These are phyloP conservation scores for Eidolon helvum DNA, from an alignment of 2,113 vertebrate species.

Conservation along the genomic window DNA sequence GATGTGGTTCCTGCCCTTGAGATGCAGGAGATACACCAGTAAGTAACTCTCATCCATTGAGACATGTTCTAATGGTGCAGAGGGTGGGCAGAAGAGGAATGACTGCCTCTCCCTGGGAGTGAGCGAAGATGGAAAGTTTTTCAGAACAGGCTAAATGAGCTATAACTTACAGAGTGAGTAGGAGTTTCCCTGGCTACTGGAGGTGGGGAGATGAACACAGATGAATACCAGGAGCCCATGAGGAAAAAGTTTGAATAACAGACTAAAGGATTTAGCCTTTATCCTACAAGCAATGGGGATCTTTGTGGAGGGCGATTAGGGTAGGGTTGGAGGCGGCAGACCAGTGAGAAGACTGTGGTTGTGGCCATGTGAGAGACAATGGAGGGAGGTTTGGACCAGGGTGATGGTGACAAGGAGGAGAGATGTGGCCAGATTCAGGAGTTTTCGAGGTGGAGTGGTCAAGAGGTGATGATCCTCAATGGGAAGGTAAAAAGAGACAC, in stretches of 20 bases:
- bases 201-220: neutral
- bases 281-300: neutral
- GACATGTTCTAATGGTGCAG: neutral
- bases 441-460: neutral
- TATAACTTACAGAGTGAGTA: neutral
- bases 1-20: neutral
- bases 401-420: neutral
- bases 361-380: neutral
- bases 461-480: neutral
- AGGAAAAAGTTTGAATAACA: neutral
- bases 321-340: neutral
- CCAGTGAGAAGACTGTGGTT: neutral
- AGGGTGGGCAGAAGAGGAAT: neutral
- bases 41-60: neutral
- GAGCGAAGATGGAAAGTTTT: neutral
- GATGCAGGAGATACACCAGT: neutral
- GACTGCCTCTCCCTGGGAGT: neutral
- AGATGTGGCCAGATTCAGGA: neutral
- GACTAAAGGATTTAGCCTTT: neutral
- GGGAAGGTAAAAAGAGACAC: neutral
- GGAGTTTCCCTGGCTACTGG: neutral
- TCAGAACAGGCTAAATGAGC: neutral
- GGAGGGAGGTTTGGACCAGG: neutral
- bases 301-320: neutral
- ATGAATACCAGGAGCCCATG: neutral